Conservation (phyloP, 2,888 invertebrate genomes). For the Polydrusus cervinus region DNA sequence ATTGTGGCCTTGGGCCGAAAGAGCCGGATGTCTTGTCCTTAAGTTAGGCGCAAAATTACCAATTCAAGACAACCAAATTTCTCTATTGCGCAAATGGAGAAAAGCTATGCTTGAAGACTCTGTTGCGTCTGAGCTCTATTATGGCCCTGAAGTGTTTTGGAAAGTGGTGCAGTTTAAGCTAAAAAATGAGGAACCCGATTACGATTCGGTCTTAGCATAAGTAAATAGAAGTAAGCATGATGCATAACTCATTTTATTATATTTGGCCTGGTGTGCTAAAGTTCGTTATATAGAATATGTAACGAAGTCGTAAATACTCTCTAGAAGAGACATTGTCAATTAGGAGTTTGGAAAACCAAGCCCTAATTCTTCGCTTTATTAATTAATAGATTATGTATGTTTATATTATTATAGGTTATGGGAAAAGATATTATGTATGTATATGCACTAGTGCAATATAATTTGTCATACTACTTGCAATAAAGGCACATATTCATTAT, state of each 20-base stretch:
- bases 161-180: constrained; percentile 61
- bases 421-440: too few species aligned
- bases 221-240: neutral
- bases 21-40: constrained; percentile 60
- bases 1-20: constrained; percentile 69
- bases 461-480: too few species aligned
- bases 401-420: too few species aligned
- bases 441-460: too few species aligned
- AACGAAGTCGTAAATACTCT: too few species aligned
- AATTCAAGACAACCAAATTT: constrained; percentile 60
- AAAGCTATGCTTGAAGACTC: constrained; percentile 63
- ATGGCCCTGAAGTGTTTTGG: constrained; percentile 64
- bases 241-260: neutral
- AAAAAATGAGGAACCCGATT: constrained; percentile 61
- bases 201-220: constrained; percentile 59
- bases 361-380: too few species aligned
- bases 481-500: too few species aligned
- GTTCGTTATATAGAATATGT: neutral
- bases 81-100: constrained; percentile 63
- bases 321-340: too few species aligned
- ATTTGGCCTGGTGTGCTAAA: neutral
- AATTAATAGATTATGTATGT: too few species aligned
- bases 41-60: constrained; percentile 62
- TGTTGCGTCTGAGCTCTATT: constrained; percentile 60
- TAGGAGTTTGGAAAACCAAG: too few species aligned